These are phyloP conservation scores for Peromyscus nudipes DNA, from an alignment of 2,797 vertebrate species.

Conservation along the genomic window DNA sequence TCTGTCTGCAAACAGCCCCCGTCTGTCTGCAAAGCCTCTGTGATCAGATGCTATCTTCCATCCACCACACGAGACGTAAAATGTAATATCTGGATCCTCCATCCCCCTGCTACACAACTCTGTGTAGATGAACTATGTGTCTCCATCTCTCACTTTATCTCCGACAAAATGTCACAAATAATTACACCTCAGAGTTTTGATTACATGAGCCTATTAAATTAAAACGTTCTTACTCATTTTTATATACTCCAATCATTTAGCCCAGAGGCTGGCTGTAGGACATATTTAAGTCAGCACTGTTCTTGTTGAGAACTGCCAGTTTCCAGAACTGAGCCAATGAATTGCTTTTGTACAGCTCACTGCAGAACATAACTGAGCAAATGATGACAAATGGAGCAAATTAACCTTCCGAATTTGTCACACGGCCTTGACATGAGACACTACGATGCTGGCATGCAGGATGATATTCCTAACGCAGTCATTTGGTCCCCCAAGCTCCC, in stretches of 20 bases:
- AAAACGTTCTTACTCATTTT: not conserved
- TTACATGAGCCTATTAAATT: conserved; percentile 39
- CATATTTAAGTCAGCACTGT: not conserved
- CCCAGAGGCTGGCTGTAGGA: not conserved
- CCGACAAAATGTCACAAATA: conserved; percentile 42
- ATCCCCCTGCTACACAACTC: not conserved
- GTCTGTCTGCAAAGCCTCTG: not conserved
- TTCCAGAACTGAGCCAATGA: conserved; percentile 51
- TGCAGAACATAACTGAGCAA: not conserved
- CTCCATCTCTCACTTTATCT: not conserved
- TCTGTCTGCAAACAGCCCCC: not conserved
- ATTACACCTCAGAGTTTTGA: not conserved
- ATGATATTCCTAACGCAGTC: not conserved
- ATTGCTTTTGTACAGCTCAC: not conserved
- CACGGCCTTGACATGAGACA: not conserved
- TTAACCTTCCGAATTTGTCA: conserved; percentile 23
- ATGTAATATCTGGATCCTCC: not conserved
- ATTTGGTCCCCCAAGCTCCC: not conserved
- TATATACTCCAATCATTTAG: not conserved
- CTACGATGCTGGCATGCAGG: not conserved
- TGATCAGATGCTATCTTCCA: not conserved
- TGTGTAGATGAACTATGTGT: not conserved
- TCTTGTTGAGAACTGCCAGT: conserved; percentile 27
- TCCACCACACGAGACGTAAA: not conserved
- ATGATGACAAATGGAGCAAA: conserved; percentile 44